Base-by-base conservation (phyloP, 1,140 invertebrate species). In the Papilio aristodemus region DNA sequence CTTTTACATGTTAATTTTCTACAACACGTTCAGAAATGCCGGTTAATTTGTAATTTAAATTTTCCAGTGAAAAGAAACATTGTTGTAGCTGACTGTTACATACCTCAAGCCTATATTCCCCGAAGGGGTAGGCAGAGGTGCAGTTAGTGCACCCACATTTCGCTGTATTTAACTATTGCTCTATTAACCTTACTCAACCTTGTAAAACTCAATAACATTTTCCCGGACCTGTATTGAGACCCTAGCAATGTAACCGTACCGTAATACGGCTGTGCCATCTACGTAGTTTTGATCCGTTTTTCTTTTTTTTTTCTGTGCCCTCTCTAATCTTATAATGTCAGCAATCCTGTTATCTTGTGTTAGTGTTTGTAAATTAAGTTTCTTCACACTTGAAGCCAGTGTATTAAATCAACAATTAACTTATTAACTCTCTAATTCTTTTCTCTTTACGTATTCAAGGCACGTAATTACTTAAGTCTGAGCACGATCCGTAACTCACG, bases 381-480 rank as follows among this genome's bases (percentile, higher is more conserved):
- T 22, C 10, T 9, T 1, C 19, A 4, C 11, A 54, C 19, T 54
- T 54, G 4, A 17, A 17, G 11, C 46, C 19, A 11, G 9, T 22
- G 46, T 54, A 10, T 54, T 17, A 46, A 17, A 54, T 54, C 22
- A 54, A 25, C 46, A 54, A 22, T 54, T 54, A 46, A 46, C 43
- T 46, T 10, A 50, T 50, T 7, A 50, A 9, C 17, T 1, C 10
- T 54, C 11, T 22, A 32, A 54, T 54, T 54, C 46, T 54, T 54
- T 22, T 1, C 19, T 11, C 11, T 54, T 54, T 54, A 17, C 17
- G 10, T 54, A 54, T 54, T 54, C 46, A 54, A 54, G 46, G 14
- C 46, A 54, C 46, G 46, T 54, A 54, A 54, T 54, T 54, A 54
- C 46, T 54, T 54, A 54, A 54, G 17, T 54, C 19, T 22, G 19